Evolutionary conservation across 2,888 invertebrate species (phyloP).

Genomic region (Lacanobia oleracea): DNA sequence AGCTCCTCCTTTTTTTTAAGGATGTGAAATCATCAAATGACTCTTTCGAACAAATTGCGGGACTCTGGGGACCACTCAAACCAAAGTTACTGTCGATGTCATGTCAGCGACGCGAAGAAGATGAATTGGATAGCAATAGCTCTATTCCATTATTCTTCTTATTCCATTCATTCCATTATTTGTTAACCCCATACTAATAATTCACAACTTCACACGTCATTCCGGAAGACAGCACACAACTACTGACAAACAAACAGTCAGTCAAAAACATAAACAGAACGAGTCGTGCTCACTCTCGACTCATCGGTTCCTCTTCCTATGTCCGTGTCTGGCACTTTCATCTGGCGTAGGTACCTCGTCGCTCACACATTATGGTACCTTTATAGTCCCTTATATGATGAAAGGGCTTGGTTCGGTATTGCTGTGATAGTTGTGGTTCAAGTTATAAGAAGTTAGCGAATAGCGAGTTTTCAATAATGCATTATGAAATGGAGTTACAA

Average conservation of each 20-base stretch:
- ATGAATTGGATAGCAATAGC: too few species aligned
- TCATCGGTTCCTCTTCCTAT: slow-evolving; percentile 61
- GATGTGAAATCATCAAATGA: too few species aligned
- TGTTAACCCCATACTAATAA: not conserved
- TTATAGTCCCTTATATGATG: slow-evolving; percentile 56
- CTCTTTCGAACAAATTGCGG: too few species aligned
- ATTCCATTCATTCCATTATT: not conserved
- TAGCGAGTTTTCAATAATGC: not conserved
- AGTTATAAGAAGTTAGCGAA: slow-evolving; percentile 8
- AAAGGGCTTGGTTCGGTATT: slow-evolving; percentile 16
- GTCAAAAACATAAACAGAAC: slow-evolving; percentile 31
- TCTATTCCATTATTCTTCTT: too few species aligned
- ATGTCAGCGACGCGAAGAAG: too few species aligned
- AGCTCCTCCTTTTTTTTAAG: too few species aligned
- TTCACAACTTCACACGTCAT: slow-evolving; percentile 5
- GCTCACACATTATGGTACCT: slow-evolving; percentile 48
- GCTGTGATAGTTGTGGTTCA: not conserved
- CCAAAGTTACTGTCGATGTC: too few species aligned
- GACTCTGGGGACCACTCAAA: too few species aligned
- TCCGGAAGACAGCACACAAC: slow-evolving; percentile 37
- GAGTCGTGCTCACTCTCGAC: slow-evolving; percentile 54
- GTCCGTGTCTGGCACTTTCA: slow-evolving; percentile 68
- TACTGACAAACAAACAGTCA: slow-evolving; percentile 16
- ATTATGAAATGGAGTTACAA: not conserved
- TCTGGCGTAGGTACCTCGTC: slow-evolving; percentile 36